Evolutionary conservation across 2,888 invertebrate species (phyloP), one percentile per base, ranked within the genome.

Genomic region (Fragum sueziense): DNA sequence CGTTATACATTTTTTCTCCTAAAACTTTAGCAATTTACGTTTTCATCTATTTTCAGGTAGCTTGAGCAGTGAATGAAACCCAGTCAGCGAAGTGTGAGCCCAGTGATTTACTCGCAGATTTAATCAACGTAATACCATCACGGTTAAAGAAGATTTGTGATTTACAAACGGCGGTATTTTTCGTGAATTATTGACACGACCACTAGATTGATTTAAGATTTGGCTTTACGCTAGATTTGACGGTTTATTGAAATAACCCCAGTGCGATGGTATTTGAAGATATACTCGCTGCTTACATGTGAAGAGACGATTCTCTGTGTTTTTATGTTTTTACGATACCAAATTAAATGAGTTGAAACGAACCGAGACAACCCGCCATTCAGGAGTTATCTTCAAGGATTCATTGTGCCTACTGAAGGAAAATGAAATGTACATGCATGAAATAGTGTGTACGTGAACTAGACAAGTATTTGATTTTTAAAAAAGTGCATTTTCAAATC

Each of bases 11-110:
- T n/a, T n/a, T n/a, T n/a, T n/a, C n/a, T n/a, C n/a, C n/a, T n/a
- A n/a, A n/a, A n/a, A n/a, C n/a, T n/a, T n/a, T n/a, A n/a, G n/a
- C n/a, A n/a, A n/a, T n/a, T n/a, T n/a, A n/a, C n/a, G n/a, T n/a
- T 74, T 73, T 74, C 70, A 59, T 62, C 37, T 61, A 52, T 69
- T n/a, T 65, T 20, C 41, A 65, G 37, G 41, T 41, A 41, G 2
- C 34, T 11, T 37, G n/a, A 22, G 41, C 41, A 65, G 65, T 65
- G 65, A 22, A 41, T 61, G 6, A 29, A 31, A 25, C 20, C n/a
- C 3, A 4, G 3, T 14, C 3, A 47, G n/a, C 47, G 20, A 47
- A 47, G 47, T 14, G 4, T 20, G 47, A 2, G 47, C 14, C 7
- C 20, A 47, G 17, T 47, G 47, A 47, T 47, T 47, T 47, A 47